A percentile compares a stretch with the other conserved stretches of the same genome.
Evolutionary conservation across 1,140 invertebrate species (phyloP).

Genomic region (Magallana ariakensis): DNA sequence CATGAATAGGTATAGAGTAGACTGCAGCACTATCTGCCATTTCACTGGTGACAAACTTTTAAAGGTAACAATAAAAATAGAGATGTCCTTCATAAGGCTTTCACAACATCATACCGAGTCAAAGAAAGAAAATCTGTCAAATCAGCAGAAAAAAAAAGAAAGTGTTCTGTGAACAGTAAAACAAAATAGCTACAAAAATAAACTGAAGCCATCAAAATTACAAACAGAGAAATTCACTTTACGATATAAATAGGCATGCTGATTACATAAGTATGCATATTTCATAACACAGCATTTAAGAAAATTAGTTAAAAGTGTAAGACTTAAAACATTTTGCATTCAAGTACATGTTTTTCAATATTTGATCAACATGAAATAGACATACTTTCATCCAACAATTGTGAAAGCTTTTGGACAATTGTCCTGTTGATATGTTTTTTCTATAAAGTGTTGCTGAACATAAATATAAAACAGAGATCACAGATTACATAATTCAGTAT

Average conservation of each 20-base stretch:
- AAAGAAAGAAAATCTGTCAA: background rate
- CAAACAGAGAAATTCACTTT: background rate
- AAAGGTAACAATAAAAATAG: background rate
- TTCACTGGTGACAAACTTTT: constrained; percentile 1
- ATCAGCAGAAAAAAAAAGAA: constrained; percentile 17
- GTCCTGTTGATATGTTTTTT: background rate
- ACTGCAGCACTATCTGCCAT: background rate
- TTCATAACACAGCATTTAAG: no score
- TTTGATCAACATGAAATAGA: no score
- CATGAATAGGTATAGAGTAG: background rate
- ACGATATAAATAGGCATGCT: background rate
- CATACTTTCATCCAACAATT: no score
- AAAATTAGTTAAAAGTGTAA: background rate
- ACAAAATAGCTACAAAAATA: background rate
- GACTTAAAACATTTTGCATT: background rate
- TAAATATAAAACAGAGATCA: background rate
- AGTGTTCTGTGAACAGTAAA: constrained; percentile 21
- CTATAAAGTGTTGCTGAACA: background rate
- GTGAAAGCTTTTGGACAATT: no score
- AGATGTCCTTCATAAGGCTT: background rate
- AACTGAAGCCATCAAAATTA: background rate
- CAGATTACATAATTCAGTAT: background rate
- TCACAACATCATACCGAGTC: background rate
- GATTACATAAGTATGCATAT: no score
- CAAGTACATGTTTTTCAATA: background rate